Evolutionary conservation across 1,140 invertebrate genomes (phyloP), one percentile per base, ranked within the genome.

Genomic region (Oedothorax gibbosus): DNA sequence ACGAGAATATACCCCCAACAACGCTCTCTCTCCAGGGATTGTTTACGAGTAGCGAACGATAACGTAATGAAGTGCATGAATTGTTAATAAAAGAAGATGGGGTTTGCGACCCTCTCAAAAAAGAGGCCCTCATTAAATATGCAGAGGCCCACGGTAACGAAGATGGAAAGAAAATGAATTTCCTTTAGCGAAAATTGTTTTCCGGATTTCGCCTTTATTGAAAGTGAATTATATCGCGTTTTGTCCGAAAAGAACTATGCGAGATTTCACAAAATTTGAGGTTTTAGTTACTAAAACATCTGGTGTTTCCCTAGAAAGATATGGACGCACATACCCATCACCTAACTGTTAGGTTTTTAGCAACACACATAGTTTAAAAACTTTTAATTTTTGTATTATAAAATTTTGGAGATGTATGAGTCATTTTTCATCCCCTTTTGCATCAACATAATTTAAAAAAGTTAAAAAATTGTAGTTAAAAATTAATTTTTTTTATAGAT

Each of bases 141-240:
- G 77, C 77, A 68, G 65, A 79, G 65, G 15, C 18, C 9, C 14
- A 15, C 68, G 66, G 68, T 79, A 79, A 68, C 11, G 49, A 12
- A 11, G 35, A 20, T 15, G 20, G 6, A 20, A 79, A 79, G 77
- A 79, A 79, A 68, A 79, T 79, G 77, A 79, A 79, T 79, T 68
- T 79, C 65, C 50, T 71, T 14, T 20, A 8, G n/a, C 11, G 77
- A 68, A 79, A 78, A 79, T 21, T 79, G 77, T 79, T 79, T 79
- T 79, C 77, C 14, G 7, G 64, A 56, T 35, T 18, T 35, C 49
- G 77, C 51, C 21, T 51, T 66, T 54, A 79, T 79, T 68, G 64
- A 68, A 68, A 79, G 77, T 56, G 77, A 79, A 68, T 68, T 79
- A 79, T 60, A 7, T 60, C n/a, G n/a, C 4, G n/a, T 11, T 7